These are phyloP conservation scores for human (Homo sapiens) DNA, from an alignment of 2,113 vertebrate genomes.

Conservation along the genomic window DNA sequence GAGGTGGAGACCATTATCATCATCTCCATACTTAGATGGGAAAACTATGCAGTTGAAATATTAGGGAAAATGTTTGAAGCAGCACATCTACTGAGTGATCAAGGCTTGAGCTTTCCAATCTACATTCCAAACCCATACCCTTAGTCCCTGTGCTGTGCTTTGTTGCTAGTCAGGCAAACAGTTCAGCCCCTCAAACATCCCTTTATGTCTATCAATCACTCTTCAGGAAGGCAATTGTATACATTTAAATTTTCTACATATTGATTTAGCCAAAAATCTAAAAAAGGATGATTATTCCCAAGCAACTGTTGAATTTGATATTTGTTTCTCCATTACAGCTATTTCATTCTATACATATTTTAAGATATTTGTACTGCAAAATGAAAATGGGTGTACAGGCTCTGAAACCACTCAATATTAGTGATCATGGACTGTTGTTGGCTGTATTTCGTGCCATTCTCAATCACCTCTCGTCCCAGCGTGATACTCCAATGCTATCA, in stretches of 20 bases:
- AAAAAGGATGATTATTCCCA: neutral
- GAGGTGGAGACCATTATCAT: neutral
- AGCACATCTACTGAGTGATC: neutral
- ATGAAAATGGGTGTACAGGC: neutral
- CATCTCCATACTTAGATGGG: neutral
- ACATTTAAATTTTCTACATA: neutral
- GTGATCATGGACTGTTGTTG: neutral
- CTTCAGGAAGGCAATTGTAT: neutral
- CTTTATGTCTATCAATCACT: neutral
- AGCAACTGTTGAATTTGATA: neutral
- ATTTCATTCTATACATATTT: neutral
- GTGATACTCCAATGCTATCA: neutral
- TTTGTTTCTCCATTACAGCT: neutral
- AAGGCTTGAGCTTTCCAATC: neutral
- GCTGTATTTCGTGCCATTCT: neutral
- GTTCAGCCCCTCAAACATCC: neutral
- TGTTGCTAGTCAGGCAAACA: neutral
- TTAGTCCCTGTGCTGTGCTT: neutral
- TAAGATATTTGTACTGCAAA: neutral
- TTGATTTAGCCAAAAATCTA: neutral
- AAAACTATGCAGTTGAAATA: neutral
- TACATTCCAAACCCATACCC: neutral
- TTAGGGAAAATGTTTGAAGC: neutral
- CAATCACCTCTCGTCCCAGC: neutral
- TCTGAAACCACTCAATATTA: neutral